Conservation (phyloP, 2,113 vertebrate species). For the Hydropotes inermis region DNA sequence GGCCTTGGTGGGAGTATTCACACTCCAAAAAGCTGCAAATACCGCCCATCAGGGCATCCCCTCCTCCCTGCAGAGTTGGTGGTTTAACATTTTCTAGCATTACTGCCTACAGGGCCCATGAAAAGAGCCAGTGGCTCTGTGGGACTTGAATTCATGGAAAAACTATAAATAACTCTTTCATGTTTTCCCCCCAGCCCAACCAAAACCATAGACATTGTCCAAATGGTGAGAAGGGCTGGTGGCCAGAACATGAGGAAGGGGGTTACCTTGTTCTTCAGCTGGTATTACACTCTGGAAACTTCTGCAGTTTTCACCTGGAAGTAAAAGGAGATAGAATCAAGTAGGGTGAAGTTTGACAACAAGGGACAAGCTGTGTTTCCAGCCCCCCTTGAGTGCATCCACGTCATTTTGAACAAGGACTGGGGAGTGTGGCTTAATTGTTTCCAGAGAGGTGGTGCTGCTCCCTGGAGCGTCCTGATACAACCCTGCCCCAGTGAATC, state of each 20-base stretch:
- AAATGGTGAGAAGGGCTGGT: not conserved
- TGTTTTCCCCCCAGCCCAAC: not conserved
- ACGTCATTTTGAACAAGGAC: not conserved
- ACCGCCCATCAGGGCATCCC: not conserved
- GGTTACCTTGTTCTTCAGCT: slow-evolving; percentile 88
- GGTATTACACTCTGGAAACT: slow-evolving; percentile 90
- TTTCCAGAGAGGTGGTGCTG: not conserved
- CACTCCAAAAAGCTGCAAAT: not conserved
- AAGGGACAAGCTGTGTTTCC: not conserved
- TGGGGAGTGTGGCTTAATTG: not conserved
- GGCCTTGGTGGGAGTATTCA: not conserved
- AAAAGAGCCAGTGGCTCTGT: not conserved
- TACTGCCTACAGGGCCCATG: not conserved
- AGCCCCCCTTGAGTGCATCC: not conserved
- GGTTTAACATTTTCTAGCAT: not conserved
- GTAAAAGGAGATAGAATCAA: not conserved
- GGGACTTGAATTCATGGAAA: not conserved
- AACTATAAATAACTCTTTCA: not conserved
- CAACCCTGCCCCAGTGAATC: rapidly evolving
- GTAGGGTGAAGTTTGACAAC: not conserved
- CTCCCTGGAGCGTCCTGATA: not conserved
- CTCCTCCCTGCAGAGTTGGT: rapidly evolving
- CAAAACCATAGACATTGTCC: not conserved
- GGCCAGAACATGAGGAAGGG: not conserved
- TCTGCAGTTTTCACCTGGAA: slow-evolving; percentile 90